Base-by-base conservation (phyloP, 2,113 vertebrate genomes). In the Toxotes chatareus region DNA sequence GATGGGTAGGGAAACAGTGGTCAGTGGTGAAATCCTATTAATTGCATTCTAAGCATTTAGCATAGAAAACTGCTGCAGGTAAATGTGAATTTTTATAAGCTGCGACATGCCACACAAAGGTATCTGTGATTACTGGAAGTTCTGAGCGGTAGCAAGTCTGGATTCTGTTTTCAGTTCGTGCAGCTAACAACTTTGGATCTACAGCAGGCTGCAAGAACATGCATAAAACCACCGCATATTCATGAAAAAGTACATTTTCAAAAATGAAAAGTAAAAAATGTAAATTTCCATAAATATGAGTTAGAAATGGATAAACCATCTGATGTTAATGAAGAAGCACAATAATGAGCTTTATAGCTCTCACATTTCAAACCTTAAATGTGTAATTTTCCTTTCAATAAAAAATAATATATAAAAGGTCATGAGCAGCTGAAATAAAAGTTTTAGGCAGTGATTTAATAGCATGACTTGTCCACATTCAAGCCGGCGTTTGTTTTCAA, bases 1-100 rank as follows among this genome's bases (percentile, higher is more conserved):
- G 27, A 27, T 27, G 27, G 27, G 27, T 27, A 27, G 59, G 71
- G 74, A 83, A 76, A 80, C 64, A 63, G 7, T 34, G 21, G 74
- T 69, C 62, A 78, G 53, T 56, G 79, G 71, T 64, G 65, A 78
- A 75, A 82, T 70, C 60, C 49, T 64, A 49, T n/a, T 56, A 36
- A 69, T 47, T 67, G n/a, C 51, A 31, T 70, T 44, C 49, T 44
- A 10, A 23, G 14, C n/a, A 60, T 27, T 62, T 53, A 19, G 34
- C 49, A 6, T n/a, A 5, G 1, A 75, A 62, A 55, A 16, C 19
- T 32, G 64, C 38, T 55, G 65, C 38, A 81, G 57, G 66, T 56
- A 56, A 76, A 67, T 42, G 17, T 36, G 53, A 69, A 53, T 31
- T 40, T 57, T 55, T 21, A 57, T 4, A 23, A 40, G 27, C 49